Evolutionary conservation across 2,113 vertebrate species (phyloP).

Genomic region (Siphamia tubifer): DNA sequence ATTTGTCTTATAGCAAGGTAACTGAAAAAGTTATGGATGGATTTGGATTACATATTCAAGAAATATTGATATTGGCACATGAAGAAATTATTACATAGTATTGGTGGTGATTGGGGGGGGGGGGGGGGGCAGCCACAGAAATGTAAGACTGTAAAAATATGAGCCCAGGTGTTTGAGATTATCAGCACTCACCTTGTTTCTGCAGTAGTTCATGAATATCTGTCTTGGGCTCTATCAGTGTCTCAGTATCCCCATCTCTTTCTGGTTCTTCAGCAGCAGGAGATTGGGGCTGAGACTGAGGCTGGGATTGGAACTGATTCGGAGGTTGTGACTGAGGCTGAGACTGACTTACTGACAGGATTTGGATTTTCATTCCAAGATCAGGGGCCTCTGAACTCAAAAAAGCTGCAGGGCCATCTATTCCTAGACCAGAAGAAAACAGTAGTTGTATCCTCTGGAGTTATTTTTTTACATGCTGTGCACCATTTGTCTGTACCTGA

Average conservation of each 20-base stretch:
- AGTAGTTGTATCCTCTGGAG: background rate
- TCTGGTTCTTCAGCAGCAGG: constrained; percentile 73
- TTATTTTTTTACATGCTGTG: background rate
- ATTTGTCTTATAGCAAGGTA: too few species aligned
- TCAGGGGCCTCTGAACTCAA: constrained; percentile 82
- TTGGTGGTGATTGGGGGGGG: too few species aligned
- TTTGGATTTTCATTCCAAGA: constrained; percentile 77
- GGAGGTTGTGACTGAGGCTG: constrained; percentile 28
- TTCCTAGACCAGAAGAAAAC: constrained; percentile 73
- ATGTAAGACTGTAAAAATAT: too few species aligned
- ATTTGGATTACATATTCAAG: too few species aligned
- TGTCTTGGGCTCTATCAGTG: constrained; percentile 79
- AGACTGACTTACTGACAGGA: constrained; percentile 79
- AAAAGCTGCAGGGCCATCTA: constrained; percentile 89
- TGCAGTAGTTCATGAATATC: constrained; percentile 90
- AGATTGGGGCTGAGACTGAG: constrained; percentile 5
- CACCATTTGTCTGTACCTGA: background rate
- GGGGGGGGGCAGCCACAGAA: too few species aligned
- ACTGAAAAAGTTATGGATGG: too few species aligned
- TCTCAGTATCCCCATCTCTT: constrained; percentile 73
- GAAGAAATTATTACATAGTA: too few species aligned
- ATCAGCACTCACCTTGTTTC: constrained; percentile 81
- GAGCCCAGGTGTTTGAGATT: background rate
- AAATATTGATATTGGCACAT: too few species aligned
- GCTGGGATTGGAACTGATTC: constrained; percentile 51